These are phyloP conservation scores for Alectoris magna DNA, from an alignment of 2,797 vertebrate genomes.

Conservation along the genomic window DNA sequence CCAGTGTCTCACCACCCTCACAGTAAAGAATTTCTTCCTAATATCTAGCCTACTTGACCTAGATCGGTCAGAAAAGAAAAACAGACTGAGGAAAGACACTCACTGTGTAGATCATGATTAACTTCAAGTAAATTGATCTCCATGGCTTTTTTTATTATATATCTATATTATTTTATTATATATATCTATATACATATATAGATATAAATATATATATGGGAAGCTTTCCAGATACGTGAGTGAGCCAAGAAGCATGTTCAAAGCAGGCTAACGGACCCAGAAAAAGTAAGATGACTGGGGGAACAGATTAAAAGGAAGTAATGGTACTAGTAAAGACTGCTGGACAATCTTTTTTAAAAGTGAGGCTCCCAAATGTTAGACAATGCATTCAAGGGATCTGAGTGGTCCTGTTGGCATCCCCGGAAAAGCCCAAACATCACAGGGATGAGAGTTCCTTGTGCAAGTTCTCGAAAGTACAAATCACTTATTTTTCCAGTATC, in stretches of 20 bases:
- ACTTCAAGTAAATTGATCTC: not conserved
- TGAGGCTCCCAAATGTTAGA: not conserved
- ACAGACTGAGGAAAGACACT: not conserved
- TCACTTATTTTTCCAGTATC: not conserved
- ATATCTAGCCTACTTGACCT: not conserved
- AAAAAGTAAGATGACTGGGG: not conserved
- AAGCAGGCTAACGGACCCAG: not conserved
- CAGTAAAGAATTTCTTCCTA: no score
- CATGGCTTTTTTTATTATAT: not conserved
- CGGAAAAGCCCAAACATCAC: not conserved
- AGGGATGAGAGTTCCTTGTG: not conserved
- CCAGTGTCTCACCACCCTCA: no score
- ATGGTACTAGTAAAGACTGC: not conserved
- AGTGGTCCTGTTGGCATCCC: fast-evolving
- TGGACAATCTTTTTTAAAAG: not conserved
- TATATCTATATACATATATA: not conserved
- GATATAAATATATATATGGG: not conserved
- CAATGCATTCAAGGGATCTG: not conserved
- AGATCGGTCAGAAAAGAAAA: not conserved
- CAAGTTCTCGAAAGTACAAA: not conserved
- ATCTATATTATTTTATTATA: not conserved
- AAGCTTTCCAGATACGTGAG: not conserved
- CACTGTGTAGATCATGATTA: not conserved
- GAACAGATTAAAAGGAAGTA: not conserved
- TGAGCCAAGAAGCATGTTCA: not conserved